Conservation (phyloP, 64 coral and sea anemone species). For the Stylophora pistillata region DNA sequence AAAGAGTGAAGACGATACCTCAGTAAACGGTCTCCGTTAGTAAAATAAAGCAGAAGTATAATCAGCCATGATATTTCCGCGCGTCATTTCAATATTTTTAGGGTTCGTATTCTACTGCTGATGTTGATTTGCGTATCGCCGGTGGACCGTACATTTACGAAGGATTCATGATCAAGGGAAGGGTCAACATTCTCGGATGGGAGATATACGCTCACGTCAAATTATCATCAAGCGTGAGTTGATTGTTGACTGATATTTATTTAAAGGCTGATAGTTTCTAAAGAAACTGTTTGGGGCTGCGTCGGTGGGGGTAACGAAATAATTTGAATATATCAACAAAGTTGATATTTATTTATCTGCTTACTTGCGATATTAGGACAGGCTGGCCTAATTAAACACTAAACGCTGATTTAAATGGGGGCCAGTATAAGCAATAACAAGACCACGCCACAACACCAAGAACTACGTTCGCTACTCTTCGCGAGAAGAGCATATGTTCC, state of each 20-base stretch:
- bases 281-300: too few relatives aligned
- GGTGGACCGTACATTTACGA: constrained; percentile 79
- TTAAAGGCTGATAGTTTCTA: too few relatives aligned
- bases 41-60: neutral
- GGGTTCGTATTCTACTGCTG: constrained; percentile 71
- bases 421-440: too few relatives aligned
- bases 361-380: neutral
- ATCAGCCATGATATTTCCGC: neutral
- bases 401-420: too few relatives aligned
- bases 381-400: too few relatives aligned
- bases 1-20: too few relatives aligned
- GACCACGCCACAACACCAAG: too few relatives aligned
- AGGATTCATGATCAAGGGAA: constrained; percentile 83
- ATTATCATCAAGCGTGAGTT: constrained; percentile 59
- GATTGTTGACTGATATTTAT: neutral
- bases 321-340: too few relatives aligned
- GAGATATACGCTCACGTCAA: constrained; percentile 80
- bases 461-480: too few relatives aligned
- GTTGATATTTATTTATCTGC: neutral
- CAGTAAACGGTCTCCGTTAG: too few relatives aligned
- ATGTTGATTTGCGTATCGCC: constrained; percentile 78
- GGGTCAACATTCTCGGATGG: constrained; percentile 95
- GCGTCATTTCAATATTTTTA: neutral
- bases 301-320: too few relatives aligned
- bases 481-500: too few relatives aligned